phyloP scores from a whole-genome alignment of 2,113 vertebrate species.

The Beaufortia kweichowensis region DNA sequence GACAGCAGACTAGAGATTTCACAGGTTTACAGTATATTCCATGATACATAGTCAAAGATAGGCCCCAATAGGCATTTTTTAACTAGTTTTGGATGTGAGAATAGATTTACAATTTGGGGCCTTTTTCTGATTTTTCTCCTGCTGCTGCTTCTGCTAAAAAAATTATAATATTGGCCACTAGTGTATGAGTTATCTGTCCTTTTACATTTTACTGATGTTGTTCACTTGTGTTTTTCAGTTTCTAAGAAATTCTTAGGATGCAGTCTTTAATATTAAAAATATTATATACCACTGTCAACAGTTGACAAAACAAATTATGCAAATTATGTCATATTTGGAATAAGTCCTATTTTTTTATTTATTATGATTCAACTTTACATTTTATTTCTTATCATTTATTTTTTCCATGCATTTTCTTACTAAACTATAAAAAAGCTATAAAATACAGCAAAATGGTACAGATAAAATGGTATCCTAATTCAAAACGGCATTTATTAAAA shows the following conservation, averaged over 20 bases:
- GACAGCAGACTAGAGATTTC: not conserved
- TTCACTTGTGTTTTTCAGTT: not conserved
- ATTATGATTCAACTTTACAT: too few species aligned
- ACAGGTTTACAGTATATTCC: not conserved
- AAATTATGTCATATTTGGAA: not conserved
- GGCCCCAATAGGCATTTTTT: not conserved
- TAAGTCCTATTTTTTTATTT: not conserved
- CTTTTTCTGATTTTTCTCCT: too few species aligned
- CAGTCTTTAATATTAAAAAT: not conserved
- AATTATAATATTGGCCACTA: not conserved
- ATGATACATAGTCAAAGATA: constrained; percentile 6
- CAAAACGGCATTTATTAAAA: not conserved
- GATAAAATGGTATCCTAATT: not conserved
- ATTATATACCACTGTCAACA: not conserved
- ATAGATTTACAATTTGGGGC: not conserved
- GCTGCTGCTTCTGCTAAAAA: not conserved
- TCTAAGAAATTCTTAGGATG: not conserved
- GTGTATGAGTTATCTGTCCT: not conserved
- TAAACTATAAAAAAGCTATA: not conserved
- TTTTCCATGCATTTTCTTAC: not conserved
- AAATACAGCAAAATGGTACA: not conserved
- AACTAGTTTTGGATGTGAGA: not conserved
- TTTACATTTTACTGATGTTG: not conserved
- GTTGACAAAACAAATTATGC: not conserved
- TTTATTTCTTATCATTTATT: not conserved